Base-by-base conservation (phyloP, 2,797 vertebrate species). In the Characodon lateralis region DNA sequence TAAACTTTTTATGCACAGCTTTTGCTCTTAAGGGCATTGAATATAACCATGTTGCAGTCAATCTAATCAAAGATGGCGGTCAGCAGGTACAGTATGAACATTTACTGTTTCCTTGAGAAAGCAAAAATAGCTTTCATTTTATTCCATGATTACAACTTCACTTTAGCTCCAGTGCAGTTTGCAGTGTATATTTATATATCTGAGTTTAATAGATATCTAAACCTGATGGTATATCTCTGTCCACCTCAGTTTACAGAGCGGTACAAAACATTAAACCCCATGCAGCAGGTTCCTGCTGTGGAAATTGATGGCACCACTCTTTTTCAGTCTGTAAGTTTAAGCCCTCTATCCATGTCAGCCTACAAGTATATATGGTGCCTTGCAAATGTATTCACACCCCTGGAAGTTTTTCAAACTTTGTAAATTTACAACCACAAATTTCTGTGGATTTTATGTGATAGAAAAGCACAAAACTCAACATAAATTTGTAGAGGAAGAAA, bases 281-380 rank as follows among this genome's bases (percentile, higher is more conserved):
- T 99, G 98, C 95, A 95, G 83, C 98, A 99, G 95, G 98, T 99
- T 43, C 98, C 98, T 78, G 91, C 94, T 58, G 92, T 99, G 84
- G 96, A 95, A 92, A 98, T 99, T 18, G 98, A 99, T 88, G 98
- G 96, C 35, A 88, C 97, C 90, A 96, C 84, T 68, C 91, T 99
- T 41, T 94, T 94, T 85, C 98, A 99, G 87, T 99, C 98, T 0
- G 98, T 99, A 91, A 98, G 97, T 96, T n/a, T n/a, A 28, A 58
- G 65, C 53, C 26, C 16, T 75, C 0, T 14, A 31, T 16, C 65
- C 7, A 0, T 26, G 2, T 63, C 20, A 31, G 20, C 0, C 6
- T 70, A 10, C 46, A 18, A 66, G 8, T 24, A n/a, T 43, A 10
- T 12, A 13, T 20, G 43, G 39, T 13, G 18, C 0, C 12, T 46